Evolutionary conservation across 2,888 invertebrate species (phyloP), one percentile per base, ranked within the genome.

Genomic region (Frankliniella intonsa): DNA sequence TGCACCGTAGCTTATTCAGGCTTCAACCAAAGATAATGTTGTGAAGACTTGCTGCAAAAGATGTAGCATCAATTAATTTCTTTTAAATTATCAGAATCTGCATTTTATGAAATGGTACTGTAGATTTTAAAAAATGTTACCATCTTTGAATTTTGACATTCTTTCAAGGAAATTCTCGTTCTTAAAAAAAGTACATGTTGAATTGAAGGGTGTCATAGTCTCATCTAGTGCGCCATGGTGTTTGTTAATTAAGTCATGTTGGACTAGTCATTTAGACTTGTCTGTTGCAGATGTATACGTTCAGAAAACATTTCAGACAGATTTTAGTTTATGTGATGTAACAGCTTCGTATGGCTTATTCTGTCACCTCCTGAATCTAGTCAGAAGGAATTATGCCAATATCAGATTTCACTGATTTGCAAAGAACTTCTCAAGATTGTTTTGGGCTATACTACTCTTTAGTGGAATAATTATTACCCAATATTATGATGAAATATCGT

Each of bases 331-430:
- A 25, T 76, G 69, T 25, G 3, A 76, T 38, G 22, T 22, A 76
- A 8, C 22, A 25, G 12, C 25, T 76, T 76, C 22, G 22, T 22
- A 76, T 12, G 69, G 12, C 55, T 55, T 11, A 76, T 76, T 12
- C 19, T 55, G 69, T 76, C 69, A 76, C 69, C 69, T 76, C 69
- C 25, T 76, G 25, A 76, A 76, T 76, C 69, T 76, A 76, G 69
- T 76, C 69, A 76, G 69, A 76, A 76, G 12, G 69, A 25, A 76
- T 22, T 7, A 62, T n/a, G 69, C 69, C 25, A 76, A 19, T 62
- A n/a, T 62, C 62, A 62, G 17, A 62, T 38, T 38, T 38, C 38
- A 38, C 38, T 38, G 38, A 38, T 3, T 38, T 38, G 38, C 38
- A 62, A 62, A 62, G 14, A n/a, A 62, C 5, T 12, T 62, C 17